Base-by-base conservation (phyloP, 1,140 invertebrate species). In the Stenopsyche tienmushanensis region DNA sequence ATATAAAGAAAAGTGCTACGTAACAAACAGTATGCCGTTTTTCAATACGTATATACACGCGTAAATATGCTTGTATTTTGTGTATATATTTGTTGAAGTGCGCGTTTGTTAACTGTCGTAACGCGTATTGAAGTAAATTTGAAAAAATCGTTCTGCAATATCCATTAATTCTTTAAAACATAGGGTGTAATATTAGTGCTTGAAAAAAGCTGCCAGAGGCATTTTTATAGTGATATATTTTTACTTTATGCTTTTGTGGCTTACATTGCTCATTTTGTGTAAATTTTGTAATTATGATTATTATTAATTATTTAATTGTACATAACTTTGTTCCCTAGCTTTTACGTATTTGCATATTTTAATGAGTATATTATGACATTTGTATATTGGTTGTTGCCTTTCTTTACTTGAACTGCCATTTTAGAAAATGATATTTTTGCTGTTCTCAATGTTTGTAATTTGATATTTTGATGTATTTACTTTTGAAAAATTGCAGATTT, bases 201-300 rank as follows among this genome's bases (percentile, higher is more conserved):
- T 2, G 21, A 49, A 21, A 20, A 18, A 15, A 21, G 21, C 13
- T 18, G 10, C 10, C 15, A 1, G 9, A 23, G 21, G 21, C n/a
- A n/a, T 18, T 49, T 49, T 49, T 18, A 18, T 49, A 10, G 47
- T 49, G 2, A 49, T 18, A 20, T 49, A 21, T 49, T 49, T 49
- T 23, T 13, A 42, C n/a, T 42, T 42, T 42, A 15, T 49, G 47
- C 47, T 49, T 49, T 3, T 50, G 20, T 50, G 20, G 53, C 53
- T 55, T 39, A 3, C 25, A 3, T 55, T 55, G 53, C 53, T 55
- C 53, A 55, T 41, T 55, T 24, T 29, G 34, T 57, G 54, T 57
- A 57, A 57, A 57, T 57, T 42, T 41, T 57, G 29, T 41, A 57
- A 55, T 55, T 41, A 39, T 29, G 13, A 26, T 5, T 55, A 1